Base-by-base conservation (phyloP, 2,888 invertebrate species). In the Andrena fulva region DNA sequence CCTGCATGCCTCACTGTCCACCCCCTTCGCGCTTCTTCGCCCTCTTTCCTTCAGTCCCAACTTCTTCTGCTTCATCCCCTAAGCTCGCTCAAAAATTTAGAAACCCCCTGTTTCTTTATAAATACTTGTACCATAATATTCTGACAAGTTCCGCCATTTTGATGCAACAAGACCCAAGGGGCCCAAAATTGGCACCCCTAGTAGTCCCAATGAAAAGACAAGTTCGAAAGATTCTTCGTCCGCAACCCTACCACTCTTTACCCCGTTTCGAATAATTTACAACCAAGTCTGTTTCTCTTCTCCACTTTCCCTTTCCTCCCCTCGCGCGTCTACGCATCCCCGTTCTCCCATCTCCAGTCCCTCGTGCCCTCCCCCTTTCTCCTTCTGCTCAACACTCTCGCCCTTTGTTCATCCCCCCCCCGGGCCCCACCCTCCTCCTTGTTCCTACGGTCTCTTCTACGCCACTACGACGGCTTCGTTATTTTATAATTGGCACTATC, bases 401-500 rank as follows among this genome's bases (percentile, higher is more conserved):
- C 8, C 24, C 67, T 50, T 33, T 68, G 60, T 20, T 20, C 54
- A 54, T 24, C 73, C 72, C 50, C 48, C 80, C 71, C 8, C 2
- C 42, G 42, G 16, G 5, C 42, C 12, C 16, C 16, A 42, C 16
- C 72, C 50, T 31, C n/a, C 24, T 77, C 29, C 82, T 77, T 82
- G 82, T 69, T 72, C 64, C 71, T 72, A 75, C 82, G 64, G 82
- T 78, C 78, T 82, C 84, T 60, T 82, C 78, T 77, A 64, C 78
- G 67, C 59, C 84, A 75, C 85, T 78, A 82, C 83, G 82, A 74
- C 75, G 72, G 87, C 88, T 92, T 92, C 92, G 91, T 92, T 92
- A 92, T 92, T 92, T 92, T 91, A 92, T 92, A 92, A 92, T 92
- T 92, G 92, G 92, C 91, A 91, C 91, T 91, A 91, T 92, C 91